Evolutionary conservation across 2,888 invertebrate genomes (phyloP), one percentile per base, ranked within the genome.

Genomic region (Dichetophora obliterata): DNA sequence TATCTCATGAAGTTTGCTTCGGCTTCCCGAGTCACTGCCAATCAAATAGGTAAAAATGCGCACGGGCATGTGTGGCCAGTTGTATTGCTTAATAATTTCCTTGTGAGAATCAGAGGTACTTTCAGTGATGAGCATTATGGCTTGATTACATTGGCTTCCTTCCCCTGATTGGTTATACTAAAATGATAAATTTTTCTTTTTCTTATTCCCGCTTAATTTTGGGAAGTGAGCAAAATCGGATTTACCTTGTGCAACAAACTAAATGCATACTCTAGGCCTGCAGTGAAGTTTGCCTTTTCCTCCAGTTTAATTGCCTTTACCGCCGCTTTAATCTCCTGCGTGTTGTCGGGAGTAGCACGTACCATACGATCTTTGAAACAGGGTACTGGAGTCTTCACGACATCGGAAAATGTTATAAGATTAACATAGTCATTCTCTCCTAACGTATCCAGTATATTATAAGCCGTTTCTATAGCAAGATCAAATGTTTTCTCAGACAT

Each of bases 381-480:
- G 0, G 94, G 93, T 80, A 98, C 95, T 8, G 97, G 92, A 80
- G 97, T 96, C 66, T 93, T 92, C 0, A 96, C 93, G 0, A 91
- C 91, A 74, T 97, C 96, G 59, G 96, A 94, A 90, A 98, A 98
- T 88, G 95, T 93, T 85, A 95, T 96, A 68, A 99, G 93, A 87
- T 98, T 99, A 75, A 99, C 97, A 88, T 95, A 99, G 90, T 99
- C 99, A 87, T 99, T 96, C 82, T 98, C 97, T 2, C 96, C 96
- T 5, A 99, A 92, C 0, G 99, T 99, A 82, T 98, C 97, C 80
- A 99, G 91, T 78, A 99, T 94, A 19, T 95, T 94, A 75, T 94
- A 93, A 0, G 96, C 95, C 0, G 98, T 98, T 24, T 95, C 94
- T 86, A 94, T 94, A 1, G 97, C 97, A 75, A 99, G 92, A 81